Evolutionary conservation across 2,797 vertebrate species (phyloP).

Genomic region (Bradypodion ventrale): DNA sequence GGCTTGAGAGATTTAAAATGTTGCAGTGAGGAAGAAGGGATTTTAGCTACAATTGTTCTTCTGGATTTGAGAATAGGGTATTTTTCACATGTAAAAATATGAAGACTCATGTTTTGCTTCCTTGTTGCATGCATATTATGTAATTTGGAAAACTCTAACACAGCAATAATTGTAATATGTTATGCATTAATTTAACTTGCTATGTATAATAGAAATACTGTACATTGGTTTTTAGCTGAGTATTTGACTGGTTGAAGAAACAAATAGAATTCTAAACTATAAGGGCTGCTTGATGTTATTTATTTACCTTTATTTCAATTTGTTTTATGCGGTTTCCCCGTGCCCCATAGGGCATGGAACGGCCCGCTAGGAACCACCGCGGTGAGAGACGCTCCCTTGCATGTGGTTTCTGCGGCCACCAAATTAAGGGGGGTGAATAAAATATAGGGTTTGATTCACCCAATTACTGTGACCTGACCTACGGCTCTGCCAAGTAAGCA

Average conservation of each 20-base stretch:
- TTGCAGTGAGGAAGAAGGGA: background rate
- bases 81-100: constrained; percentile 21
- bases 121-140: constrained; percentile 13
- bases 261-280: constrained; percentile 38
- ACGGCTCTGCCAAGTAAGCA: no score
- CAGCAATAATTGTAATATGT: background rate
- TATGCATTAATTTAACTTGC: constrained; percentile 36
- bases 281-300: constrained; percentile 23
- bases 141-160: constrained; percentile 40
- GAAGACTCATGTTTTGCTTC: constrained; percentile 19
- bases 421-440: no score
- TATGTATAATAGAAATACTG: constrained; percentile 25
- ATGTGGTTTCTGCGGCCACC: no score
- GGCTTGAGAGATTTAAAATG: constrained; percentile 18
- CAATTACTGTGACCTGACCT: no score
- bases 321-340: no score
- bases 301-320: constrained; percentile 15
- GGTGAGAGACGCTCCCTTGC: no score
- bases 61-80: background rate
- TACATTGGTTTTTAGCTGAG: constrained; percentile 33
- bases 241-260: constrained; percentile 50
- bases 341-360: no score
- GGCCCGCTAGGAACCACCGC: no score
- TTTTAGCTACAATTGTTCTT: constrained; percentile 27
- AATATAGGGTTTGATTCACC: no score